phyloP scores from a whole-genome alignment of 1,140 invertebrate species.

The Danaus plexippus region DNA sequence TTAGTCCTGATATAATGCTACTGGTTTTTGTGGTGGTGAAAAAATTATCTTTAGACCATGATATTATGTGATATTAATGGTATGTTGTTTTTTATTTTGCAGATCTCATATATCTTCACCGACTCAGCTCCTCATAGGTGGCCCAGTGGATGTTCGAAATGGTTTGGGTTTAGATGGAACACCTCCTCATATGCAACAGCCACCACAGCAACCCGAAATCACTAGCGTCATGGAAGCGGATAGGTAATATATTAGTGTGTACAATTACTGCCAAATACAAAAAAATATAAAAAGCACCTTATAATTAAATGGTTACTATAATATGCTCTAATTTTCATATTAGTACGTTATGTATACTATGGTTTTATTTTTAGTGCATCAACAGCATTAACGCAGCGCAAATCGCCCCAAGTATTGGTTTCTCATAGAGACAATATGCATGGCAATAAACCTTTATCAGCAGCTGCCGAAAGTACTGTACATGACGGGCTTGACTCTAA shows the following conservation, averaged over 20 bases:
- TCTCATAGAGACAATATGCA: conserved; percentile 48
- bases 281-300: too few relatives aligned
- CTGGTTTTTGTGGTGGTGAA: too few relatives aligned
- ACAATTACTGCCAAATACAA: too few relatives aligned
- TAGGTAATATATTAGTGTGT: conserved; percentile 58
- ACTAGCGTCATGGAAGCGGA: conserved; percentile 73
- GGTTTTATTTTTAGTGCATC: conserved; percentile 37
- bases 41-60: too few relatives aligned
- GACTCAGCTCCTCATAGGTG: conserved; percentile 58
- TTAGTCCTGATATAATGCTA: too few relatives aligned
- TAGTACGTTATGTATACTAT: neutral
- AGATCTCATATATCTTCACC: conserved; percentile 69
- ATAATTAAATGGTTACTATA: too few relatives aligned
- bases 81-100: conserved; percentile 15
- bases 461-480: conserved; percentile 72
- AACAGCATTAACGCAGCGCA: conserved; percentile 53
- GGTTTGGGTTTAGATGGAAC: conserved; percentile 49
- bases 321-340: neutral
- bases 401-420: conserved; percentile 51
- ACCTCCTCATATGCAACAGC: conserved; percentile 50
- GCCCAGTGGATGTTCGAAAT: conserved; percentile 56
- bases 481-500: conserved; percentile 80
- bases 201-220: conserved; percentile 59
- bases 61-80: neutral
- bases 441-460: conserved; percentile 62